Evolutionary conservation across 2,113 vertebrate genomes (phyloP), one percentile per base, ranked within the genome.

Genomic region (Gambusia holbrooki): DNA sequence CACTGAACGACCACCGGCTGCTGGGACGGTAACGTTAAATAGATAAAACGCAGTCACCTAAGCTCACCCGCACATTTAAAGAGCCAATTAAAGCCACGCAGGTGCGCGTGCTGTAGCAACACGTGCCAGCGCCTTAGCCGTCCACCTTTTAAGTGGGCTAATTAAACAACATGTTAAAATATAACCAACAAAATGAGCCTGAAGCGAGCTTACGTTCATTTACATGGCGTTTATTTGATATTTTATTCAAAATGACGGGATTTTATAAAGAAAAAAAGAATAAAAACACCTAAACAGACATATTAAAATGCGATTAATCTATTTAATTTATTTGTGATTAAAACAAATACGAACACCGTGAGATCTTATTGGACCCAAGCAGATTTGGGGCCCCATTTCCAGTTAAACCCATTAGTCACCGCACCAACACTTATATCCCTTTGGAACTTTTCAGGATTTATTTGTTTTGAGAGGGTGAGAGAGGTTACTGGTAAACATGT

Each of bases 11-110:
- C 51, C 51, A n/a, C 51, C 25, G 22, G 51, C 51, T 25, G 51
- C 25, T 25, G 45, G 45, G 45, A 7, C 5, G 5, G 4, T 54
- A 25, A 25, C 22, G 9, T 25, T 25, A n/a, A 25, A 25, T n/a
- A n/a, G 51, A 25, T 58, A 58, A 58, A 25, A 58, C 17, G 51
- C 10, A 1, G 25, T 58, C 51, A 9, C 17, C 9, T 25, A 9
- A 58, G 51, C 51, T n/a, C 17, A 58, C 19, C 69, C 30, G 35
- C 8, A 69, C 45, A 61, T 37, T 62, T 30, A 17, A 48, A 69
- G 58, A 66, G 40, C 48, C 9, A 2, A 14, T 76, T 76, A 73
- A 79, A 85, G 77, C 79, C 83, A 63, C 75, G 77, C 42, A 58
- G 51, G 51, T 58, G 51, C 22, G 51, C 51, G 51, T 58, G 51